A percentile compares a stretch with the other conserved stretches of the same genome.
These are phyloP conservation scores for Lagenorhynchus albirostris DNA, from an alignment of 2,113 vertebrate species.

Conservation along the genomic window DNA sequence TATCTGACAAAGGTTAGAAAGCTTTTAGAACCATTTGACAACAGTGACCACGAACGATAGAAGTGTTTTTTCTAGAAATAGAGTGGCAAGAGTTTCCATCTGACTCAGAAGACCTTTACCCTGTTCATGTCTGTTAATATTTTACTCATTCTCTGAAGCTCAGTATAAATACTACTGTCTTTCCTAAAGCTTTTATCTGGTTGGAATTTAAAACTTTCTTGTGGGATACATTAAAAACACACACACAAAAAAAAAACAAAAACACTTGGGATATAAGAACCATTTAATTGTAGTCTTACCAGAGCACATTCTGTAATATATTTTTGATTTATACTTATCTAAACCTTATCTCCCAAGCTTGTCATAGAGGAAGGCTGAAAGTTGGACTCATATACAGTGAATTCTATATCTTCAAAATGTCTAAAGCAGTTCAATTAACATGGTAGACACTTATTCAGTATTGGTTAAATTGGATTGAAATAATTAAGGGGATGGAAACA, in stretches of 20 bases:
- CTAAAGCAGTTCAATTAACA: neutral
- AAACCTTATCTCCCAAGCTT: neutral
- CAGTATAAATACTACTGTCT: neutral
- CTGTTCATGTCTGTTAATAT: neutral
- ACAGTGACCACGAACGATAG: neutral
- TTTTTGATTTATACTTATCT: neutral
- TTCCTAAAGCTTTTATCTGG: neutral
- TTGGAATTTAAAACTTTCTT: neutral
- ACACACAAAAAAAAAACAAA: accelerated
- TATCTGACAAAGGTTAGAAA: neutral
- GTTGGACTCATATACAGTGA: neutral
- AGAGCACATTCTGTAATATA: neutral
- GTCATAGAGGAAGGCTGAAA: neutral
- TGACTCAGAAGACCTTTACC: neutral
- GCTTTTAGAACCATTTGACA: constrained; percentile 27
- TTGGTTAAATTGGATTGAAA: neutral
- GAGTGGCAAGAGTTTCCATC: neutral
- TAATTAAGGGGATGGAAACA: neutral
- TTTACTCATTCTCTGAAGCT: neutral
- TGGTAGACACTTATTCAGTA: neutral
- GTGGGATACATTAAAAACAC: neutral
- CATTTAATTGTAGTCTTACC: neutral
- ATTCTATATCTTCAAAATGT: neutral
- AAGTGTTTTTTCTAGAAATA: constrained; percentile 21
- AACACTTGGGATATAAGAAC: neutral